Conservation (phyloP, 2,113 vertebrate genomes). For the Lepisosteus oculatus region DNA sequence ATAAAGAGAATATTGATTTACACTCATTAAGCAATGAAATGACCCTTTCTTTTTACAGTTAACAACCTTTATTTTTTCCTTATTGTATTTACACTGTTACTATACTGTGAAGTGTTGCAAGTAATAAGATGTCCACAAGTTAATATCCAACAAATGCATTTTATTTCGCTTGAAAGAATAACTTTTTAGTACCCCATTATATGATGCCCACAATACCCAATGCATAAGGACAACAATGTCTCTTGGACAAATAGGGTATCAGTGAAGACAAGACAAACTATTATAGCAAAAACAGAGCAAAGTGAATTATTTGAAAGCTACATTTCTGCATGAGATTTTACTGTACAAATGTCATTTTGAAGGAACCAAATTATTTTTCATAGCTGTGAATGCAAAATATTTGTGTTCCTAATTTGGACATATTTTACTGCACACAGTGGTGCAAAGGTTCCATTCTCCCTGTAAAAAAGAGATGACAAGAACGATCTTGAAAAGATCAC, state of each 20-base stretch:
- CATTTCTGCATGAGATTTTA: too few relatives aligned
- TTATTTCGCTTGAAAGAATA: slow-evolving; percentile 4
- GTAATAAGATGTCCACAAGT: not conserved
- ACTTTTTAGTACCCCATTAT: not conserved
- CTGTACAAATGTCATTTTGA: too few relatives aligned
- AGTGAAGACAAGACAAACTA: not conserved
- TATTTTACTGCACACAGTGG: too few relatives aligned
- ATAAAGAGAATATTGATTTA: slow-evolving; percentile 35
- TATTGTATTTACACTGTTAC: not conserved
- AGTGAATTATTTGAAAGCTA: not conserved
- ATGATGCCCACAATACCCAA: not conserved
- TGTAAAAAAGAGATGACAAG: too few relatives aligned
- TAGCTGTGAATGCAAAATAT: too few relatives aligned
- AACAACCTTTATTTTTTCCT: not conserved
- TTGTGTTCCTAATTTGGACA: too few relatives aligned
- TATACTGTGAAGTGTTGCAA: slow-evolving; percentile 2
- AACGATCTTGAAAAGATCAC: too few relatives aligned
- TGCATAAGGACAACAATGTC: not conserved
- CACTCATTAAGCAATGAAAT: slow-evolving; percentile 42
- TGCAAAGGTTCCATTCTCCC: too few relatives aligned
- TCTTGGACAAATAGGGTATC: not conserved
- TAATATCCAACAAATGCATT: not conserved
- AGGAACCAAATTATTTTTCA: too few relatives aligned
- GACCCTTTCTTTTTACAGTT: slow-evolving; percentile 23
- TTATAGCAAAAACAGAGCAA: not conserved